Base-by-base conservation (phyloP, 2,888 invertebrate species). In the Arctia plantaginis region DNA sequence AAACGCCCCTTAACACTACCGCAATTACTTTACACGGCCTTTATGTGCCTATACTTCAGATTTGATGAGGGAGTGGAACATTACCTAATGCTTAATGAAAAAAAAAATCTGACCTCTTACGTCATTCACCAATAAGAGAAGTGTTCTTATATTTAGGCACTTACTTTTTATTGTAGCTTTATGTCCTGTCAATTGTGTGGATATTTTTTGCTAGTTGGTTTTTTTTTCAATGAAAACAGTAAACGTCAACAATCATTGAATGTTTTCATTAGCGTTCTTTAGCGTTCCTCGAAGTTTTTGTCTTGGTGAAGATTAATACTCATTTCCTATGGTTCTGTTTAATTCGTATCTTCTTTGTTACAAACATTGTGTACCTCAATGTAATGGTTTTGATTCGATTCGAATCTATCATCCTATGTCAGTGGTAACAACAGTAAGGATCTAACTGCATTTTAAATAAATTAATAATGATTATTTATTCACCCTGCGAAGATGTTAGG, bases 1-100 rank as follows among this genome's bases (percentile, higher is more conserved):
- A 82, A 83, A 76, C 76, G 82, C 73, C 80, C 71, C 75, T 81
- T 83, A 80, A 82, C 80, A 81, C 75, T 74, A 72, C 77, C 80
- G 67, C 78, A 80, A 82, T 85, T 79, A 80, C 80, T 76, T 68
- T 77, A 79, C 77, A 77, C 64, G 69, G 33, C 69, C 59, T 76
- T 79, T 82, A 79, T 74, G 79, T 35, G 72, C n/a, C 69, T 67
- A 69, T 76, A 66, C 71, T 77, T 70, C 44, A 66, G 69, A 69
- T 78, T 75, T 73, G 76, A 78, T 77, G 74, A 78, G 76, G 66
- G 30, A 39, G 23, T 72, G n/a, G 51, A 73, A n/a, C 47, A 33
- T 47, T 51, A 35, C 35, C 35, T 47, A 44, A 67, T 8, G 13
- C 23, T 23, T 66, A 15, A 18, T 47, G 20, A 67, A 67, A 30